Base-by-base conservation (phyloP, 2,888 invertebrate genomes). In the Drosophila anomelani region DNA sequence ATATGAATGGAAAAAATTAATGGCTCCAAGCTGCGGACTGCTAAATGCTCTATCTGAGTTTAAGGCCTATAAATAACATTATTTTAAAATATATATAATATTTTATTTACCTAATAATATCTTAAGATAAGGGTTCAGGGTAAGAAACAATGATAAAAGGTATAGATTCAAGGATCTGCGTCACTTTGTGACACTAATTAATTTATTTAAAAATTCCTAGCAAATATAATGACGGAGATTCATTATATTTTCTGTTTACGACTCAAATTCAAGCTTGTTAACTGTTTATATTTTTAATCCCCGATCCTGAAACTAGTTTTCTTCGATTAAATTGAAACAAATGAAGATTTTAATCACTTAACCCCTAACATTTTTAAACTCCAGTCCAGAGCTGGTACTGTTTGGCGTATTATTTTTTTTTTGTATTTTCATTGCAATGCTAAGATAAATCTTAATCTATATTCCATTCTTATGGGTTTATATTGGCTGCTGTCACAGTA, bases 1-100 rank as follows among this genome's bases (percentile, higher is more conserved):
- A 71, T 34, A 73, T 73, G 72, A 58, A 72, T 72, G 71, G 71
- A 64, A 64, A 57, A 64, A 58, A 54, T 47, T 5, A 1, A n/a
- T 49, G 47, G 26, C 41, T 23, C 13, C 10, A 29, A 29, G 12
- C 29, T 9, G 23, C 4, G 20, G 41, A 20, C 56, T 56, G 20
- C 10, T 41, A 13, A 41, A 68, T 68, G 36, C 67, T 43, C 67
- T 68, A 26, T 1, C 15, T 10, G 34, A 39, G 23, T 20, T 6
- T 9, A 9, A 17, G 12, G 26, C 6, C 10, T 6, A 2, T 38
- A 12, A 12, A 32, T 12, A 26, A 26, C 4, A 4, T 15, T 23
- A 9, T 34, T 15, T 4, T 0, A 20, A 20, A 32, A 13, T 7
- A 20, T 12, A 17, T 9, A 1, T 26, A 9, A 29, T 47, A n/a